Evolutionary conservation across 2,888 invertebrate species (phyloP), one percentile per base, ranked within the genome.

Genomic region (Megastigmus dorsalis): DNA sequence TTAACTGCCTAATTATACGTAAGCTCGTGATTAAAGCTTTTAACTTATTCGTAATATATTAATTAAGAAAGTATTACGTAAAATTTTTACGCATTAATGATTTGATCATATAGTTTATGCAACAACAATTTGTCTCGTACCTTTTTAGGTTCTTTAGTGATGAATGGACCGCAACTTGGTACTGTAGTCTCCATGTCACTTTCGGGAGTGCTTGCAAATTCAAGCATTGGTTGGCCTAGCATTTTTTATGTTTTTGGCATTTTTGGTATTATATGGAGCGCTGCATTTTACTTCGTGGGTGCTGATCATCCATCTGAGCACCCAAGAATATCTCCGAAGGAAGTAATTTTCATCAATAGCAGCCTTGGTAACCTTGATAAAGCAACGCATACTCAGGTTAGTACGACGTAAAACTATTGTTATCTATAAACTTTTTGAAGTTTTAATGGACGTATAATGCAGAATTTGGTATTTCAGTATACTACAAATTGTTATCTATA

Each of bases 321-420:
- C 80, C 83, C 87, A 0, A 84, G 89, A 41, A 93, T 93, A 78
- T 90, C 90, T 0, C 83, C 86, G 0, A 91, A 91, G 59, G 95
- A 95, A 84, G 89, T 88, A 62, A 85, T 90, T 18, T 93, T 93
- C 79, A 95, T 95, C 71, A 92, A 93, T 81, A 89, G 88, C 13
- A 91, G 92, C 10, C 86, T 93, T 13, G 91, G 92, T 28, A 75
- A 62, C 50, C 4, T 74, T 9, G 28, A 86, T 89, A 87, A 86
- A 1, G 93, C 93, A 80, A 89, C 85, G 41, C 83, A 87, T 3
- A 92, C 90, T 78, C 62, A 71, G 60, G 75, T 74, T 1, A 45
- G 15, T 28, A 13, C 1, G 15, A 50, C n/a, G n/a, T n/a, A 55
- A 5, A 36, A 63, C 4, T 43, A 18, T 15, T 41, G 3, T 9